Evolutionary conservation across 2,888 invertebrate genomes (phyloP).

Genomic region (Scelioninae gen. 1): DNA sequence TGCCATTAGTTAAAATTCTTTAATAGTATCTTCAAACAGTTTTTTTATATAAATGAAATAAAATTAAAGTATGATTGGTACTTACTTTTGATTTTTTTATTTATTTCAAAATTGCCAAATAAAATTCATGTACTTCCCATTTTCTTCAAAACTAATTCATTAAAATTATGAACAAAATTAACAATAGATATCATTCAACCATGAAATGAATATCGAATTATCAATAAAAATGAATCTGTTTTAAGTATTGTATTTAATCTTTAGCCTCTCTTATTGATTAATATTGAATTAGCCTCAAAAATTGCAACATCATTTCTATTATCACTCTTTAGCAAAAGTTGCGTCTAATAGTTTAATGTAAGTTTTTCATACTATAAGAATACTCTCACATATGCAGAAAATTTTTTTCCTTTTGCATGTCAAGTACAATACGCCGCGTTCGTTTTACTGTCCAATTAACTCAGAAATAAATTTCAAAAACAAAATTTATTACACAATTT

Average conservation of each 20-base stretch:
- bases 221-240: constrained; percentile 2
- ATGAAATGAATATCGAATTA: neutral
- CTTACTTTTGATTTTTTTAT: too few relatives aligned
- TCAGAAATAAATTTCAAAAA: constrained; percentile 3
- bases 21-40: too few relatives aligned
- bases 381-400: neutral
- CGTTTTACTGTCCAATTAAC: constrained; percentile 19
- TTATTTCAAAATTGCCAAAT: too few relatives aligned
- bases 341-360: constrained; percentile 1
- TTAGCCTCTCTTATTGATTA: constrained; percentile 13
- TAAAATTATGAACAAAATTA: too few relatives aligned
- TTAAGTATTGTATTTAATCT: neutral
- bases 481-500: neutral
- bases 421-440: constrained; percentile 3
- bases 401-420: constrained; percentile 19
- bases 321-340: constrained; percentile 19
- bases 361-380: constrained; percentile 18
- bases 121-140: too few relatives aligned
- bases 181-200: too few relatives aligned
- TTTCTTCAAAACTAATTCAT: too few relatives aligned
- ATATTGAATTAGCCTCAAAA: constrained; percentile 15
- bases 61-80: too few relatives aligned
- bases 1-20: too few relatives aligned
- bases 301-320: constrained; percentile 23
- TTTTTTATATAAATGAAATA: too few relatives aligned